Base-by-base conservation (phyloP, 2,888 invertebrate species). In the Dendrolimus pini region DNA sequence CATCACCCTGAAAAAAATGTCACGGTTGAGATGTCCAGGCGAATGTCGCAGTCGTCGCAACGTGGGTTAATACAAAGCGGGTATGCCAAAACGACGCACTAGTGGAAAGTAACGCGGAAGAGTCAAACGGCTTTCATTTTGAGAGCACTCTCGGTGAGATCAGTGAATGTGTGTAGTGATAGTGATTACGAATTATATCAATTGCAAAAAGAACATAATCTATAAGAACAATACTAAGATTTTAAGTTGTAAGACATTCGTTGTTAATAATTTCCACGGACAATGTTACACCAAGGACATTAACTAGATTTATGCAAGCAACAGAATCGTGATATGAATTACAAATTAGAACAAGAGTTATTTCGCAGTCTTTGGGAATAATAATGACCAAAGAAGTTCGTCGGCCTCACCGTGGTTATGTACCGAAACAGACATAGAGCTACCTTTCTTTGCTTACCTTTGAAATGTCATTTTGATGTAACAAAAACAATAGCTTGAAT, bases 311-410 rank as follows among this genome's bases (percentile, higher is more conserved):
- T 82, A 76, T 76, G 73, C 78, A 75, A 77, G 78, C 72, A 62
- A 72, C 65, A 67, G 62, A 66, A 60, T 66, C 83, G 89, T 89
- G 89, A 80, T 77, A 65, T 65, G 88, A 83, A 89, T 89, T 83
- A 75, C 74, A 69, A 80, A 80, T 68, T 67, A 64, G 70, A 62
- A 70, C 72, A 75, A 77, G 77, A 83, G 73, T 75, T 75, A 73
- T 77, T 78, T 75, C 67, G 79, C 81, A 78, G 83, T 80, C 82
- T 85, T 84, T 80, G 79, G 83, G 85, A 86, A 87, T 87, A 85
- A 83, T 81, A 85, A 87, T 88, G 82, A 72, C 72, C 58, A 59
- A 61, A 69, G 70, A 74, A 84, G 89, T 88, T 90, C 89, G 85
- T 77, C 81, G 85, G 80, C 88, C 89, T 66, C 80, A 64, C 63